Conservation (phyloP, 2,113 vertebrate species). For the Campylomormyrus tamandua region DNA sequence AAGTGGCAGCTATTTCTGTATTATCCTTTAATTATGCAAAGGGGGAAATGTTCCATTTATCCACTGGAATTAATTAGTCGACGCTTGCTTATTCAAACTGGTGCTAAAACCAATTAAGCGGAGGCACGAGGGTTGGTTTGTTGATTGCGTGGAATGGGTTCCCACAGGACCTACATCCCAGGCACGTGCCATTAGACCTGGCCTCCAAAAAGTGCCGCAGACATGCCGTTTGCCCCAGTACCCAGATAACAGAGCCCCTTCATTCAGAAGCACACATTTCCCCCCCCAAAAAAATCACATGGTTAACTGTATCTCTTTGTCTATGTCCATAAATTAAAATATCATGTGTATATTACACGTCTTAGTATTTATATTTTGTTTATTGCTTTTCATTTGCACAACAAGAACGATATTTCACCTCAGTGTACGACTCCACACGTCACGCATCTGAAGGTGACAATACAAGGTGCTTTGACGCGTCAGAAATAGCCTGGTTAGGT, state of each 20-base stretch:
- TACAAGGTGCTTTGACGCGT: neutral
- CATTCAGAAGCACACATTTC: neutral
- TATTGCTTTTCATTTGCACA: neutral
- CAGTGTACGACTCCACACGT: neutral
- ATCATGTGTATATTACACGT: neutral
- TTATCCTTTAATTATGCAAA: conserved; percentile 29
- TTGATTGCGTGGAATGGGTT: conserved; percentile 50
- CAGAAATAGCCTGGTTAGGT: neutral
- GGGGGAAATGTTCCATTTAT: conserved; percentile 62
- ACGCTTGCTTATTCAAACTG: conserved; percentile 66
- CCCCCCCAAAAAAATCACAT: neutral
- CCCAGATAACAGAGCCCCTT: neutral
- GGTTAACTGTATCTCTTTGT: neutral
- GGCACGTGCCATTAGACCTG: conserved; percentile 53
- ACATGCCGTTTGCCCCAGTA: neutral
- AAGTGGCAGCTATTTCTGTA: neutral
- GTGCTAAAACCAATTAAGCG: conserved; percentile 64
- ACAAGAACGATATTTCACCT: neutral
- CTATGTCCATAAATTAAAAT: neutral
- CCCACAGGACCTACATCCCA: conserved; percentile 44
- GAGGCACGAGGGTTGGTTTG: conserved; percentile 54
- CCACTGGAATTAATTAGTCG: conserved; percentile 69
- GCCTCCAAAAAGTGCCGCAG: conserved; percentile 28
- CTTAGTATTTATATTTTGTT: neutral
- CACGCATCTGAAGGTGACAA: neutral